Base-by-base conservation (phyloP, 2,797 vertebrate species). In the Neostethus bicornis region DNA sequence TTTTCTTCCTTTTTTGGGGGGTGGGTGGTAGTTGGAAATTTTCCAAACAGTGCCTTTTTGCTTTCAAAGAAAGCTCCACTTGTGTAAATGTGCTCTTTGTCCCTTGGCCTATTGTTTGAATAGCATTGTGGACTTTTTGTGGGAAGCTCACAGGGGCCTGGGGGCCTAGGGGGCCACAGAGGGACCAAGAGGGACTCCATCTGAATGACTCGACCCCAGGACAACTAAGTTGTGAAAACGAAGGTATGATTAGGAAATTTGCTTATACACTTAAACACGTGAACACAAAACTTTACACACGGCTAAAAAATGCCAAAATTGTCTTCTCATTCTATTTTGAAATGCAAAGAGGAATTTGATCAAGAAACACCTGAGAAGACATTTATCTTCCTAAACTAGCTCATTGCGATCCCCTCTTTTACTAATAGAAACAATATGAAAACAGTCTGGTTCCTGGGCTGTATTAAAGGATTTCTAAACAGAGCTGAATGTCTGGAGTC, bases 51-150 rank as follows among this genome's bases (percentile, higher is more conserved):
- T 90, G 91, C 92, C 92, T 92, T 92, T 90, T 91, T 92, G 91
- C 91, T 92, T 87, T 91, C 89, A 91, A 88, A 92, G 92, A 92
- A 93, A 92, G 92, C 91, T 89, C 92, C 91, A 92, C 92, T 90
- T 94, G 92, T 94, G 93, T 93, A 94, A 93, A 94, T 93, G 93
- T 94, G 92, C 87, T 92, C 92, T 94, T 94, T 94, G 93, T 95
- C 92, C 86, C 87, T 82, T 87, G 84, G 89, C 71, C 91, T 92
- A 94, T 95, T 95, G 93, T 95, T 94, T 93, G 90, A 92, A 91
- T 89, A 92, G 91, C 91, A 93, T 94, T 93, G 92, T 94, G 91
- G 90, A 90, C 87, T 92, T 92, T 90, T 91, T 91, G 90, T 88
- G 87, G 83, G 87, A 91, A 92, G 91, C 91, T 90, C 90, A 85